Percentiles rank a stretch among this genome's conserved stretches.
phyloP scores from a whole-genome alignment of 1,140 invertebrate genomes.

The Cydia amplana region DNA sequence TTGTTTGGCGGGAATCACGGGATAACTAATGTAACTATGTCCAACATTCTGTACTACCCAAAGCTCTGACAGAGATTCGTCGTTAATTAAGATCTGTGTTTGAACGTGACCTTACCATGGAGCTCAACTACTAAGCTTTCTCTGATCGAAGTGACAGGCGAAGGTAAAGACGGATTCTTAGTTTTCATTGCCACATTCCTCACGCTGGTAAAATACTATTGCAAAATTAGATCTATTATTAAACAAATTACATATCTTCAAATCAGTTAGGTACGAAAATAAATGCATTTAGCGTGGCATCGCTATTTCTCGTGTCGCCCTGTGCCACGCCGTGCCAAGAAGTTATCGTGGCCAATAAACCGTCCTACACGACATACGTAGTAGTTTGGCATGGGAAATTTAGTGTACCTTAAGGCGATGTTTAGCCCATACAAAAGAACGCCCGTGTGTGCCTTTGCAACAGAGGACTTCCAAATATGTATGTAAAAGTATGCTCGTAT shows the following conservation, averaged over 20 bases:
- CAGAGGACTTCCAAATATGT: no score
- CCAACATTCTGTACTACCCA: not conserved
- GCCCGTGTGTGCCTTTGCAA: not conserved
- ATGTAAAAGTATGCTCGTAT: no score
- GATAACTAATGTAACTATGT: constrained; percentile 1
- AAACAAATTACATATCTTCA: constrained; percentile 7
- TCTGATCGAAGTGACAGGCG: constrained; percentile 7
- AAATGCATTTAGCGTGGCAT: constrained; percentile 16
- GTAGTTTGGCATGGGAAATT: not conserved
- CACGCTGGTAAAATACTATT: not conserved
- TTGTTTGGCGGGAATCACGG: not conserved
- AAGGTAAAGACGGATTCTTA: not conserved
- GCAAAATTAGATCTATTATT: not conserved
- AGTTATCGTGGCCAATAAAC: constrained; percentile 13
- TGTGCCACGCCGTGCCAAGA: constrained; percentile 15
- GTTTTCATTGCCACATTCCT: not conserved
- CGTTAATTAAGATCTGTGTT: not conserved
- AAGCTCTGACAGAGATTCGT: not conserved
- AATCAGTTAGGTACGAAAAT: constrained; percentile 9
- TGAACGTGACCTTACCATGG: not conserved
- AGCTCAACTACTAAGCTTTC: not conserved
- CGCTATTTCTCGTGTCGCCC: not conserved
- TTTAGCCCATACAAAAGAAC: not conserved
- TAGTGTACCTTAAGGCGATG: not conserved
- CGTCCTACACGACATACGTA: not conserved